Percentiles rank a stretch among this genome's conserved stretches.
These are phyloP conservation scores for Reticulitermes speratus DNA, from an alignment of 1,140 invertebrate species.

Conservation along the genomic window DNA sequence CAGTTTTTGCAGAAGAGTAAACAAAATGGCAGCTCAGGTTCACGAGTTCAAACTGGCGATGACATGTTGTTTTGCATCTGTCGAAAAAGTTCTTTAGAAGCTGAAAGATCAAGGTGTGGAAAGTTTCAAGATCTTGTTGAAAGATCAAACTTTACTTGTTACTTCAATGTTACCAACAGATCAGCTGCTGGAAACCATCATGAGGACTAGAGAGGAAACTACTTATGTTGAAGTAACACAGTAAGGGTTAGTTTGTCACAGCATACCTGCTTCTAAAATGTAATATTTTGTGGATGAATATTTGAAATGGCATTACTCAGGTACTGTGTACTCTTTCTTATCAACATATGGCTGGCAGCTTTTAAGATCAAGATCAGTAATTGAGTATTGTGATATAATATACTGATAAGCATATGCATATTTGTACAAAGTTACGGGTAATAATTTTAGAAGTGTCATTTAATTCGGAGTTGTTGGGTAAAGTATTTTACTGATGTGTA, in stretches of 20 bases:
- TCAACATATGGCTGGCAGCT: background rate
- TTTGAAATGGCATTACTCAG: too few relatives aligned
- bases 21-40: too few relatives aligned
- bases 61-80: too few relatives aligned
- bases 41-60: too few relatives aligned
- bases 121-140: conserved; percentile 63
- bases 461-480: too few relatives aligned
- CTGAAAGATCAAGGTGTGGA: conserved; percentile 58
- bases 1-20: too few relatives aligned
- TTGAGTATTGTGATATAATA: background rate
- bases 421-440: too few relatives aligned
- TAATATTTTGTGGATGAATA: background rate
- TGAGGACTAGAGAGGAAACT: conserved; percentile 72
- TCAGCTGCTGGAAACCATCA: conserved; percentile 65
- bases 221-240: conserved; percentile 56
- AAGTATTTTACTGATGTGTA: too few relatives aligned
- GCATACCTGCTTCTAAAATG: background rate
- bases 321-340: background rate
- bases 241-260: background rate
- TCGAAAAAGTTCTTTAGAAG: too few relatives aligned
- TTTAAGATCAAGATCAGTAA: background rate
- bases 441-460: too few relatives aligned
- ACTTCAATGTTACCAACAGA: conserved; percentile 63
- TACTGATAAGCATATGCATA: background rate
- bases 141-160: conserved; percentile 65